A percentile compares a stretch with the other conserved stretches of the same genome.
These are phyloP conservation scores for Acyrthosiphon pisum DNA, from an alignment of 1,140 invertebrate genomes.

Conservation along the genomic window DNA sequence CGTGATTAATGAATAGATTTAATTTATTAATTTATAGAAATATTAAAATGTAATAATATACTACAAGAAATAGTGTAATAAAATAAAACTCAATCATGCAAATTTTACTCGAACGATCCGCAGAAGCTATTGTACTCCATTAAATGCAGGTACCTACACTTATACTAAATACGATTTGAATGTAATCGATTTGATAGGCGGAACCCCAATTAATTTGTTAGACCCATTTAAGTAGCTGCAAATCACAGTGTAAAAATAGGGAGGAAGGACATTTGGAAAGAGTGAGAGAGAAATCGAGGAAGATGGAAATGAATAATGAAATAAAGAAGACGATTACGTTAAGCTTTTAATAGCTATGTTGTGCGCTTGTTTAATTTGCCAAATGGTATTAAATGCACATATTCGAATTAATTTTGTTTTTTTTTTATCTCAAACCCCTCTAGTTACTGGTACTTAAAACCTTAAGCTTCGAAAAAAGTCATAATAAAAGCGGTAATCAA, in stretches of 20 bases:
- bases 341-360: constrained; percentile 52
- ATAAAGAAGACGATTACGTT: constrained; percentile 54
- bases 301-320: constrained; percentile 50
- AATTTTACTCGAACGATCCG: not conserved
- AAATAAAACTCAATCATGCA: not conserved
- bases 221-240: constrained; percentile 40
- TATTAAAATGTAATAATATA: no score
- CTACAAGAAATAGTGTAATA: not conserved
- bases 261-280: not conserved
- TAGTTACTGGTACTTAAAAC: constrained; percentile 34
- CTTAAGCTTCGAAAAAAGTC: constrained; percentile 17
- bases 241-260: constrained; percentile 50
- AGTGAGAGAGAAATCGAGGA: not conserved
- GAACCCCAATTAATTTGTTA: constrained; percentile 49
- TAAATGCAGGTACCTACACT: not conserved
- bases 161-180: constrained; percentile 18
- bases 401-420: constrained; percentile 47
- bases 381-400: constrained; percentile 55
- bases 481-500: constrained; percentile 38
- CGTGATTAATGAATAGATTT: no score
- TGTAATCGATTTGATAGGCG: constrained; percentile 43
- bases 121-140: not conserved
- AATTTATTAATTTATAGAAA: no score
- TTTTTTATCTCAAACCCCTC: not conserved
- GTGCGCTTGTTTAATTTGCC: constrained; percentile 54